Conservation (phyloP, 1,140 invertebrate species). For the Drosophila nannoptera region DNA sequence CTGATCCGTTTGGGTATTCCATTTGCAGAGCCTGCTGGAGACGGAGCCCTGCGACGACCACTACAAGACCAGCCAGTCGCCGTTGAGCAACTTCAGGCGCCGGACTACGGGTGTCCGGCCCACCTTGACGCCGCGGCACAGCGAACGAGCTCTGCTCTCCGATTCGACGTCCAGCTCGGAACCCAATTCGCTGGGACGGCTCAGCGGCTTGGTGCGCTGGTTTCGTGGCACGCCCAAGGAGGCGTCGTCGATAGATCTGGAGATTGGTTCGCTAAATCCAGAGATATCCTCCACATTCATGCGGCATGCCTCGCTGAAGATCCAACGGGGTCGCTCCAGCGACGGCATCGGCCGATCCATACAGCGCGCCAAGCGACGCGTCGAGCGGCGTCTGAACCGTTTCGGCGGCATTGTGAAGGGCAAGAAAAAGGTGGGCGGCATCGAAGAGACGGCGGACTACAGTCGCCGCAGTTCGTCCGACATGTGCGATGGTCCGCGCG, state of each 20-base stretch:
- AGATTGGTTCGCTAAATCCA: slow-evolving; percentile 80
- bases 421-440: slow-evolving; percentile 91
- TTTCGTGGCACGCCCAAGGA: slow-evolving; percentile 80
- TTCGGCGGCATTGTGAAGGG: slow-evolving; percentile 84
- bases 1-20: slow-evolving; percentile 24
- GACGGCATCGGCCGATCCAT: slow-evolving; percentile 83
- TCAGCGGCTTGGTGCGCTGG: slow-evolving; percentile 87
- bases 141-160: slow-evolving; percentile 84
- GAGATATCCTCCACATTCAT: slow-evolving; percentile 78
- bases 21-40: slow-evolving; percentile 86
- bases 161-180: slow-evolving; percentile 79
- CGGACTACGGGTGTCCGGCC: slow-evolving; percentile 82
- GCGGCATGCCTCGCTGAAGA: slow-evolving; percentile 79
- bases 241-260: slow-evolving; percentile 79
- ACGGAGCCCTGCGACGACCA: slow-evolving; percentile 87
- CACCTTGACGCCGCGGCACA: slow-evolving; percentile 88
- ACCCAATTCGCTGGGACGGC: slow-evolving; percentile 78
- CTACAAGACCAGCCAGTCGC: slow-evolving; percentile 86
- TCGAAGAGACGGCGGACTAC: slow-evolving; percentile 90
- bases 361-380: slow-evolving; percentile 88
- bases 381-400: slow-evolving; percentile 90
- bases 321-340: slow-evolving; percentile 75
- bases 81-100: slow-evolving; percentile 86
- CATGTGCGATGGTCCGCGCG: slow-evolving; percentile 86
- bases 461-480: slow-evolving; percentile 91